phyloP scores from a whole-genome alignment of 2,888 invertebrate species.

The Antheraea yamamai region DNA sequence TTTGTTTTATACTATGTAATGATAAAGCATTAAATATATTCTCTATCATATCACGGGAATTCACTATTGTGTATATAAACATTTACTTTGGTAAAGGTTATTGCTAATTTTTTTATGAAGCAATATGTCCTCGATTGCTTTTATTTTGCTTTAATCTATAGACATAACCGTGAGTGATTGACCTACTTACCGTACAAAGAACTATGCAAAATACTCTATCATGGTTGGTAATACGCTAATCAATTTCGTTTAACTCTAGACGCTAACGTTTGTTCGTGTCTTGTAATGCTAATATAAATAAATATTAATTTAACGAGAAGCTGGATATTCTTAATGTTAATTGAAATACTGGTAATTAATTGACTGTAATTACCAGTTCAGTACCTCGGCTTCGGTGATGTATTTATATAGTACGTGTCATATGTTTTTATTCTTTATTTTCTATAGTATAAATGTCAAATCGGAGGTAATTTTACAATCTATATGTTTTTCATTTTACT shows the following conservation, averaged over 20 bases:
- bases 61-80: neutral
- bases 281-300: neutral
- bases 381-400: neutral
- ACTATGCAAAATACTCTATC: conserved; percentile 12
- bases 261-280: neutral
- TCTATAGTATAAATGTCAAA: neutral
- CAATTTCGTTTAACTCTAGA: neutral
- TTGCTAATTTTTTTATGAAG: neutral
- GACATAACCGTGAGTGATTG: conserved; percentile 21
- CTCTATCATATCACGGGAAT: no score
- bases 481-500: no score
- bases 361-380: neutral
- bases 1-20: no score
- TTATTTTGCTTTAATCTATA: conserved; percentile 17
- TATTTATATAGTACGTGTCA: neutral
- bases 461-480: neutral
- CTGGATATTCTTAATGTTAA: neutral
- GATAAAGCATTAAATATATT: no score
- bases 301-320: neutral
- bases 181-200: conserved; percentile 18
- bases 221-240: neutral
- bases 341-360: neutral
- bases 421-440: neutral
- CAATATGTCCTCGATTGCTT: conserved; percentile 19
- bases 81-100: conserved; percentile 6